These are phyloP conservation scores for Bagarius yarrelli DNA, from an alignment of 2,113 vertebrate species.

Conservation along the genomic window DNA sequence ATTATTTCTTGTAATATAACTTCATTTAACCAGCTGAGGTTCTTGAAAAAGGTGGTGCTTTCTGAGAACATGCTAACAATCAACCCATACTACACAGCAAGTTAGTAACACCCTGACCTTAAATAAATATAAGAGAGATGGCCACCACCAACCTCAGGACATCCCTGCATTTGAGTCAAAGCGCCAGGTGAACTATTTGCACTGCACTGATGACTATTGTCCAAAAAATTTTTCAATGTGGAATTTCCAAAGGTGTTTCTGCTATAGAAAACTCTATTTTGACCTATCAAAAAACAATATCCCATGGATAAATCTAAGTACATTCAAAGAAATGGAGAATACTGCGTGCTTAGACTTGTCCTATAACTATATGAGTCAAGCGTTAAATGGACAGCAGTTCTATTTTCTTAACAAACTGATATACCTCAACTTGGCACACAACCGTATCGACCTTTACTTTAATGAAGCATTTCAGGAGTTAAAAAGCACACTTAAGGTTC, in stretches of 20 bases:
- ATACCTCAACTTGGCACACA: slow-evolving; percentile 73
- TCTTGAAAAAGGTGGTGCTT: slow-evolving; percentile 61
- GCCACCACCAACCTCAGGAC: slow-evolving; percentile 6
- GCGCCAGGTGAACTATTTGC: not conserved
- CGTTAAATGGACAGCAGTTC: slow-evolving; percentile 63
- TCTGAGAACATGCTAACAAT: slow-evolving; percentile 75
- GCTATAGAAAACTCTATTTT: slow-evolving; percentile 53
- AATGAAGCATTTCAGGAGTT: slow-evolving; percentile 65
- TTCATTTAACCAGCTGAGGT: slow-evolving; percentile 55
- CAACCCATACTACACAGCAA: slow-evolving; percentile 39
- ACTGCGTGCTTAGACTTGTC: slow-evolving; percentile 74
- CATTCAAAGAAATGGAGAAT: slow-evolving; percentile 71
- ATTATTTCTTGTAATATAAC: slow-evolving; percentile 60
- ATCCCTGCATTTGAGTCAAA: not conserved
- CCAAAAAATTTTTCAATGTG: slow-evolving; percentile 39
- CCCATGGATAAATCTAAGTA: slow-evolving; percentile 55
- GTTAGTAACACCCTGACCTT: not conserved
- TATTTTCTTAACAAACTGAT: slow-evolving; percentile 56
- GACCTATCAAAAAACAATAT: slow-evolving; percentile 78
- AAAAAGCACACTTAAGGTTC: slow-evolving; percentile 64
- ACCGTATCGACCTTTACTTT: slow-evolving; percentile 76
- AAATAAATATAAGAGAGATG: not conserved
- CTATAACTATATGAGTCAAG: slow-evolving; percentile 75
- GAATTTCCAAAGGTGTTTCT: slow-evolving; percentile 55
- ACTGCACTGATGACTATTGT: slow-evolving; percentile 6